Base-by-base conservation (phyloP, 2,113 vertebrate genomes). In the Neoarius graeffei region DNA sequence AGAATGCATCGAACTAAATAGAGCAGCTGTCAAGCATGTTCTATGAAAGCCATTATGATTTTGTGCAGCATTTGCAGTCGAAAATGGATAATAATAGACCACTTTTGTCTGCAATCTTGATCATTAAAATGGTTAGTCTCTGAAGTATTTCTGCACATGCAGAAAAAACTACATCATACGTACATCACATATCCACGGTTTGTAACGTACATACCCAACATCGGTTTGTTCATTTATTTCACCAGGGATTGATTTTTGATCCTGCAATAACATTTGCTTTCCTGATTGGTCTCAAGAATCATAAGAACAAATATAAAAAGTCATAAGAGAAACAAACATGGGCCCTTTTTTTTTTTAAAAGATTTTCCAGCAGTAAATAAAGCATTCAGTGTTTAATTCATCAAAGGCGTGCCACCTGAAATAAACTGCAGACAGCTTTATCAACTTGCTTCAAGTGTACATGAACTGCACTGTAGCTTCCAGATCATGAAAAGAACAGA, bases 11-110 rank as follows among this genome's bases (percentile, higher is more conserved):
- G 77, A 87, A 87, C 83, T 87, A 86, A 86, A 87, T 54, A 82
- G 87, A 90, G 88, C 87, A 90, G 86, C 89, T 90, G 89, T 89
- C 87, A 87, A 87, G 89, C 87, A 87, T 54, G 81, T 77, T 76
- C 81, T 56, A 54, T 76, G 19, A 84, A 77, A 76, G 69, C 42
- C 86, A 83, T 83, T 77, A 76, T 76, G 81, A 52, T 6, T 59
- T 86, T 67, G 81, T 66, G 64, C 77, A 84, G 76, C 88, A 84
- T 76, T 81, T 76, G 27, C 66, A 85, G 57, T 30, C 5, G 74
- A 80, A 88, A 79, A 73, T 83, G 17, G 13, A 48, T 80, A 71
- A 80, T 85, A 69, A 67, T 35, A 59, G 64, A 42, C 64, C 25
- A 15, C 69, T 80, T 57, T 66, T 86, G 62, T n/a, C 54, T 57